Base-by-base conservation (phyloP, 2,113 vertebrate species). In the Notiomystis cincta region DNA sequence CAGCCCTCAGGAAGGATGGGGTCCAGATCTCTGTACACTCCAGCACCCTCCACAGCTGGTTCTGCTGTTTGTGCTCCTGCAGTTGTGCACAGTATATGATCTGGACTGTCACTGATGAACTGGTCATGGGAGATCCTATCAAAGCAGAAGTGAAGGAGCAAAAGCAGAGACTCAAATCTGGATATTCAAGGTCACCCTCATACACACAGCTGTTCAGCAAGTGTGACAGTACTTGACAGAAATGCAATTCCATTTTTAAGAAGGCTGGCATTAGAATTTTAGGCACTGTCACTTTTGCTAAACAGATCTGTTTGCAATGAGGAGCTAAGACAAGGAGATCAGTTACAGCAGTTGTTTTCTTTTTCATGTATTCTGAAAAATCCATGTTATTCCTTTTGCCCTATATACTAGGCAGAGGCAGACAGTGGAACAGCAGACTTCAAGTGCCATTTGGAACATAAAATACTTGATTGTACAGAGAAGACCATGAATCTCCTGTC, bases 121-220 rank as follows among this genome's bases (percentile, higher is more conserved):
- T 50, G 77, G 31, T 90, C 21, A 13, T 7, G 70, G 67, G 67
- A 90, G 72, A 85, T 31, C 47, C 57, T 75, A 28, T 42, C 58
- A 84, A 93, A 70, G 73, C 25, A 83, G 44, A 88, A 95, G 73
- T 67, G 61, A 79, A 82, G 51, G 35, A 87, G 64, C 11, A 4
- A 90, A 89, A 89, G 44, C 60, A 83, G 57, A 83, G 38, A 64
- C n/a, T 81, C 70, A 84, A 18, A 75, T 93, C 44, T 94, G 65
- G 27, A 25, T 83, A 60, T 64, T 94, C 95, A 96, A 96, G 96
- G 97, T 97, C 91, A 97, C 82, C 90, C 84, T 94, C 53, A 57
- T 23, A 40, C 12, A 71, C 47, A 78, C 78, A 93, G 86, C 80
- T 88, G 84, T 71, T 90, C 57, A 90, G 88, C 75, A 94, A 87